Percentiles rank a stretch among this genome's conserved stretches.
Conservation (phyloP, 2,888 invertebrate genomes). For the Cheilosia scutellata region DNA sequence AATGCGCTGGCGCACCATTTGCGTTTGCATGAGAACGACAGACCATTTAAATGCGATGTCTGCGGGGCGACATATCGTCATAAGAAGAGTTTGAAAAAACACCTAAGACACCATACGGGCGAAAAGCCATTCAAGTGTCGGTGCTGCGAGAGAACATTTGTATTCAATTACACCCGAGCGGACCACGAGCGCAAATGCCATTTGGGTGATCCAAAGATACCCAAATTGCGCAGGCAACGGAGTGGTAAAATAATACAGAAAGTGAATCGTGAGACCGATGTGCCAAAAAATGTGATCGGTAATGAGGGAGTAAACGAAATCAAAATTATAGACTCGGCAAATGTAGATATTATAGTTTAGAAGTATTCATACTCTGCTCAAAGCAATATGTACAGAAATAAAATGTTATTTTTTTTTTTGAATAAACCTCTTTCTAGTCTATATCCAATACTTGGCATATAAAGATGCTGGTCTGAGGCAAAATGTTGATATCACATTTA, state of each 20-base stretch:
- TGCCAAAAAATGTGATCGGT: background rate
- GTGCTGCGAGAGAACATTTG: constrained; percentile 56
- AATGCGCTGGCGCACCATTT: constrained; percentile 64
- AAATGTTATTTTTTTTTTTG: constrained; percentile 14
- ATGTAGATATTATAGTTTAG: background rate
- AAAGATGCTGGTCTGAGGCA: no score
- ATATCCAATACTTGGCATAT: no score
- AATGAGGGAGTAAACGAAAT: background rate
- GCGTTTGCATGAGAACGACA: constrained; percentile 65
- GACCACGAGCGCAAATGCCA: constrained; percentile 64
- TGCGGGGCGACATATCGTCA: constrained; percentile 69
- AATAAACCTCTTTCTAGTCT: constrained; percentile 10
- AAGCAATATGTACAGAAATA: constrained; percentile 31
- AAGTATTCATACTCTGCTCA: background rate
- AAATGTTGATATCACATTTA: no score
- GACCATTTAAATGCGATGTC: constrained; percentile 68
- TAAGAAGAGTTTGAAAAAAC: constrained; percentile 63
- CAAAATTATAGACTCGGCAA: background rate
- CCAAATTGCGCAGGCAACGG: background rate
- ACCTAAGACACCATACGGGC: constrained; percentile 63
- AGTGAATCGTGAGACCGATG: background rate
- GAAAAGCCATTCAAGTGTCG: constrained; percentile 60
- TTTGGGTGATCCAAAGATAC: constrained; percentile 23
- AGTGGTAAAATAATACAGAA: background rate
- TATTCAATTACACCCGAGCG: constrained; percentile 59